phyloP scores from a whole-genome alignment of 2,888 invertebrate genomes.

The Biston betularia region DNA sequence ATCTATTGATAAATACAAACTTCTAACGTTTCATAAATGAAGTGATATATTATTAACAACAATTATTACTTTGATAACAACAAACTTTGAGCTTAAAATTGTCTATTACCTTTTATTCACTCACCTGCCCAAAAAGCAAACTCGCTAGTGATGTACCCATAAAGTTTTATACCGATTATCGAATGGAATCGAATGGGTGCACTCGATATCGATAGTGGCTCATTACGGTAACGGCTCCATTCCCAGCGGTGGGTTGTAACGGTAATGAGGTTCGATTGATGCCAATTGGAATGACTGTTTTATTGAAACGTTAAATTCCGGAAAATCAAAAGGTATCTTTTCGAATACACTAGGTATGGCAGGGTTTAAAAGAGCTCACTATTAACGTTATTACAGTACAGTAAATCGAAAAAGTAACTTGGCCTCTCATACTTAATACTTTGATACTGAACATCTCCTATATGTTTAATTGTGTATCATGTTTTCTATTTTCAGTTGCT shows the following conservation, averaged over 20 bases:
- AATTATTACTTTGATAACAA: neutral
- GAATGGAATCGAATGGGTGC: slow-evolving; percentile 47
- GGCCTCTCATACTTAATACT: no score
- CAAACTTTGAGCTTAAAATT: neutral
- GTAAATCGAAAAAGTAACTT: no score
- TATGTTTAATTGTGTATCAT: no score
- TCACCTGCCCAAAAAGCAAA: slow-evolving; percentile 37
- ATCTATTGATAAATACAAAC: no score
- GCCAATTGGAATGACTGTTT: slow-evolving; percentile 19
- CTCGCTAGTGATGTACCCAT: slow-evolving; percentile 31
- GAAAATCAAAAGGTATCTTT: slow-evolving; percentile 1
- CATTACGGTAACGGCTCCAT: slow-evolving; percentile 68
- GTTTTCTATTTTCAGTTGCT: no score
- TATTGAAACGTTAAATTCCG: slow-evolving; percentile 21
- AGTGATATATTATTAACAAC: no score
- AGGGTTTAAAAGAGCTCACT: neutral
- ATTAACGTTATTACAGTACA: neutral
- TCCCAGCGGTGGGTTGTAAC: slow-evolving; percentile 54
- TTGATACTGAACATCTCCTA: no score
- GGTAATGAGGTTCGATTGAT: slow-evolving; percentile 51
- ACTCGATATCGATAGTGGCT: slow-evolving; percentile 54
- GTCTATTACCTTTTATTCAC: slow-evolving; percentile 20
- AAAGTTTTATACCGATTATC: slow-evolving; percentile 57
- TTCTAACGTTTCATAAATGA: no score
- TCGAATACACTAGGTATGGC: no score